Conservation (phyloP, 2,888 invertebrate genomes). For the Hirtodrosophila histrioides region DNA sequence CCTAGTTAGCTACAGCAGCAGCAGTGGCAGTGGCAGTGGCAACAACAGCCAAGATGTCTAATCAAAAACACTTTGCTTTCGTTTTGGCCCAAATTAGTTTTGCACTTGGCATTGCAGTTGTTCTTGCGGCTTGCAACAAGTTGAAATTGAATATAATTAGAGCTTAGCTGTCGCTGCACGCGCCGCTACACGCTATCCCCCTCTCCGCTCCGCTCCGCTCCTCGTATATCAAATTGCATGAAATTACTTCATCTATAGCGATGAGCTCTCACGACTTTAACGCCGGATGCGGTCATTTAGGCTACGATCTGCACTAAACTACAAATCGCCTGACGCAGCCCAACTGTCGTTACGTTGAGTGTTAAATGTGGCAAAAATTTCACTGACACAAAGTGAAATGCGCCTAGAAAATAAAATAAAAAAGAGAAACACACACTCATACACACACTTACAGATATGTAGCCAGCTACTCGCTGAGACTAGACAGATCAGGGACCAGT, state of each 20-base stretch:
- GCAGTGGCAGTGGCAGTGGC: constrained; percentile 7
- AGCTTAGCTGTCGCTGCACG: constrained; percentile 29
- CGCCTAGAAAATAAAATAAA: constrained; percentile 23
- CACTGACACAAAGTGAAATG: constrained; percentile 75
- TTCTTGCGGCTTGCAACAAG: constrained; percentile 38
- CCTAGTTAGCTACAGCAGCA: constrained; percentile 47
- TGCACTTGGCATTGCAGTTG: constrained; percentile 45
- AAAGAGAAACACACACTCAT: constrained; percentile 4
- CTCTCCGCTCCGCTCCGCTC: background rate
- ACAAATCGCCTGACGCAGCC: constrained; percentile 18
- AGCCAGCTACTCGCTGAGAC: constrained; percentile 1
- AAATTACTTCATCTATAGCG: constrained; percentile 68
- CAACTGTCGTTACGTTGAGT: constrained; percentile 47
- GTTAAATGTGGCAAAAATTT: constrained; percentile 64
- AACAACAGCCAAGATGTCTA: constrained; percentile 34
- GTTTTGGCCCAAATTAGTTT: constrained; percentile 74
- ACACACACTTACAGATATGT: background rate
- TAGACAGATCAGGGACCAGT: constrained; percentile 17
- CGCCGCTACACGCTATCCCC: background rate
- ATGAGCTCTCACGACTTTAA: constrained; percentile 40
- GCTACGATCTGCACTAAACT: constrained; percentile 35
- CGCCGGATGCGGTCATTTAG: constrained; percentile 76
- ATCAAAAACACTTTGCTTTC: constrained; percentile 64
- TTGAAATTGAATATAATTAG: constrained; percentile 72
- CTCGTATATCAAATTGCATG: constrained; percentile 49